A percentile compares a stretch with the other conserved stretches of the same genome.
Conservation (phyloP, 2,888 invertebrate genomes). For the Baronia brevicornis region DNA sequence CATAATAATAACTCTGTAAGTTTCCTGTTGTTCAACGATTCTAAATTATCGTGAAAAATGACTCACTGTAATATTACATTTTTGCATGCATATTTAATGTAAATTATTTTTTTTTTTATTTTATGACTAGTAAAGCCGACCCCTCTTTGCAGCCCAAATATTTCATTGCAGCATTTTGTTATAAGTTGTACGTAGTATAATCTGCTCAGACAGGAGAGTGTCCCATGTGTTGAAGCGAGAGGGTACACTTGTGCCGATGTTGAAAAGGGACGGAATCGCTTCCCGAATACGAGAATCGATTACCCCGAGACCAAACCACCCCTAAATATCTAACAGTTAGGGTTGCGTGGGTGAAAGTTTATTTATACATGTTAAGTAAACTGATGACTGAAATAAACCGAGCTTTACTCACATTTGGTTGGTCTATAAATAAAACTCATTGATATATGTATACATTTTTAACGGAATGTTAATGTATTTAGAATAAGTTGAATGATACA, state of each 20-base stretch:
- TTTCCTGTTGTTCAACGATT: too few species aligned
- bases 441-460: too few species aligned
- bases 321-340: conserved; percentile 49
- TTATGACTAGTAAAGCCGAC: too few species aligned
- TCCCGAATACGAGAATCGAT: conserved; percentile 65
- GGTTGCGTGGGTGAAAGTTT: conserved; percentile 28
- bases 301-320: conserved; percentile 51
- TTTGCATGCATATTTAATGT: too few species aligned
- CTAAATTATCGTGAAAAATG: too few species aligned
- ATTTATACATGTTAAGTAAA: conserved; percentile 8
- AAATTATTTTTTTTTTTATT: too few species aligned
- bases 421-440: neutral
- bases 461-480: too few species aligned
- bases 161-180: neutral
- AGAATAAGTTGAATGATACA: too few species aligned
- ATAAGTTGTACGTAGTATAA: conserved; percentile 8
- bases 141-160: neutral
- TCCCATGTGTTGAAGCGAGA: conserved; percentile 33
- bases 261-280: conserved; percentile 40
- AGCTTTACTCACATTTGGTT: neutral
- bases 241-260: conserved; percentile 23
- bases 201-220: conserved; percentile 10
- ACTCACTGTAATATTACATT: too few species aligned
- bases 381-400: neutral
- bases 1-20: too few species aligned